Evolutionary conservation across 2,113 vertebrate species (phyloP), one percentile per base, ranked within the genome.

Genomic region (Cololabis saira): DNA sequence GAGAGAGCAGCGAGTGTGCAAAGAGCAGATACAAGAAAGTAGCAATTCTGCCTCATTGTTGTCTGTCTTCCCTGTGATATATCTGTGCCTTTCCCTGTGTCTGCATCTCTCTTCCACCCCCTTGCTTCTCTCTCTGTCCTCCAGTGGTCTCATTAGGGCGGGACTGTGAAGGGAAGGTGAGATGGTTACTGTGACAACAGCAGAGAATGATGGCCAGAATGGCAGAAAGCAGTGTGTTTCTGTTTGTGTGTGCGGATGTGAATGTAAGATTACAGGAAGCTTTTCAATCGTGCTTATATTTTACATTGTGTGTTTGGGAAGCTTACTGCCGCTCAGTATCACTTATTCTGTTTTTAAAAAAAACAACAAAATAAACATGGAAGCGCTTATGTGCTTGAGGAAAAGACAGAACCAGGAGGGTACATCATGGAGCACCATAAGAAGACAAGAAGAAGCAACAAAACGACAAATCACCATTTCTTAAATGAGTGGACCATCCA

Each of bases 171-270:
- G 76, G 73, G 88, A 89, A 92, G 94, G 90, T 92, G 68, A 94
- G 84, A 92, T 82, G 86, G 87, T 91, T 93, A 92, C 89, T 93
- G 88, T 93, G 91, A 94, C 85, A 94, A 93, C 84, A 67, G 87
- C 85, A 89, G 84, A 81, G 76, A 88, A 82, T 87, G 77, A 89
- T 30, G 77, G 80, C 66, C 77, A 44, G 79, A 71, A 48, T 79
- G 80, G 78, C 83, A 83, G 81, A 61, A 62, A 71, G 63, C 67
- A 43, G 17, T 16, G 45, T 33, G 65, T 71, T 57, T 63, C 43
- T 67, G 19, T 67, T 50, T 71, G 69, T 59, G 49, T 57, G 64
- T 67, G 71, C 56, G 56, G 33, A 41, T 64, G 66, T 61, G 57
- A 55, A 49, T 52, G 71, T 57, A 63, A 64, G 71, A 68, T 24